phyloP scores from a whole-genome alignment of 2,797 vertebrate species.

The Eulemur coronatus region DNA sequence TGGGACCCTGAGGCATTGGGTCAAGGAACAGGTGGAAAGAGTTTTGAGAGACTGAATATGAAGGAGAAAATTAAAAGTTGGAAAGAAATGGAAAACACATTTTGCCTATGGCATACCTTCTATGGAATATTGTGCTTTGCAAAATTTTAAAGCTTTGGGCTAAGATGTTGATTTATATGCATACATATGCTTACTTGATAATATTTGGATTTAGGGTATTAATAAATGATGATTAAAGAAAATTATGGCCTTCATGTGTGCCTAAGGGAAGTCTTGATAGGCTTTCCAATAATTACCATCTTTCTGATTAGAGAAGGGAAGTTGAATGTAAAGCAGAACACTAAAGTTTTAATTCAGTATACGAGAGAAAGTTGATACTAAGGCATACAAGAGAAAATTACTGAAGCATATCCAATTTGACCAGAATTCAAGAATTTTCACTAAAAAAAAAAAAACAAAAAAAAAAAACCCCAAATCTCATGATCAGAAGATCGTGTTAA shows the following conservation, averaged over 20 bases:
- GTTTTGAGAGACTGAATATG: background rate
- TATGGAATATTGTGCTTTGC: background rate
- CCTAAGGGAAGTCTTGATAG: constrained; percentile 70
- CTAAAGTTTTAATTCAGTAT: constrained; percentile 80
- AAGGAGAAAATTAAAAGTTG: constrained; percentile 19
- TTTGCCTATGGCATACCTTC: constrained; percentile 3
- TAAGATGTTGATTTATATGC: constrained; percentile 50
- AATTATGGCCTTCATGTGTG: constrained; percentile 65
- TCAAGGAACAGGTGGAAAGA: constrained; percentile 14
- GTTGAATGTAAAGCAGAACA: constrained; percentile 69
- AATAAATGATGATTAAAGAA: constrained; percentile 81
- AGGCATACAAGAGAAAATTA: constrained; percentile 65
- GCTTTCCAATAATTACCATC: constrained; percentile 77
- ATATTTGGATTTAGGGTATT: constrained; percentile 72
- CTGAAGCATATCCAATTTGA: constrained; percentile 71
- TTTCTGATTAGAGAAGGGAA: constrained; percentile 77
- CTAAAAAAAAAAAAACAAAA: background rate
- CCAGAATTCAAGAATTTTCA: constrained; percentile 67
- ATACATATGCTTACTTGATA: constrained; percentile 58
- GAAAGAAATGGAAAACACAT: constrained; percentile 46
- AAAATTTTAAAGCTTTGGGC: constrained; percentile 40
- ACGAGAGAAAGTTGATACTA: constrained; percentile 76
- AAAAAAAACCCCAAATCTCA: background rate
- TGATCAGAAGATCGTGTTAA: constrained; percentile 55
- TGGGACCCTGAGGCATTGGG: background rate